These are phyloP conservation scores for Sebastes reedi DNA, from an alignment of 2,797 vertebrate species.

Conservation along the genomic window DNA sequence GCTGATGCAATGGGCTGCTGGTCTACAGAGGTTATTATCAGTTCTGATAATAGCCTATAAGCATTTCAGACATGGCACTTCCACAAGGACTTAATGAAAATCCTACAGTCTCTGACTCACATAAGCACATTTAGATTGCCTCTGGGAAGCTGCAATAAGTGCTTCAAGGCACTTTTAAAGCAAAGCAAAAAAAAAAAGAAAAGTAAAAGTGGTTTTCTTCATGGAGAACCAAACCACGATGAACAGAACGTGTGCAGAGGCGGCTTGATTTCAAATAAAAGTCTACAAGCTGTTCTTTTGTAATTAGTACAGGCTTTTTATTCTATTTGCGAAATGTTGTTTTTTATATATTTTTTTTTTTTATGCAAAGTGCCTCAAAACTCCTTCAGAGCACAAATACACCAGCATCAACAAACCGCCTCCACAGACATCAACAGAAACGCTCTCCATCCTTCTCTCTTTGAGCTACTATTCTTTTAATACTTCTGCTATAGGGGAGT, in stretches of 20 bases:
- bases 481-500: slow-evolving; percentile 1
- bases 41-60: not conserved
- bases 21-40: not conserved
- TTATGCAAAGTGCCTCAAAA: not conserved
- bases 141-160: slow-evolving; percentile 12
- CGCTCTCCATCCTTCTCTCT: not conserved
- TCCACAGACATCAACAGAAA: slow-evolving; percentile 12
- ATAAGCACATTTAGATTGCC: slow-evolving; percentile 3
- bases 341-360: not conserved
- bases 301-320: not conserved
- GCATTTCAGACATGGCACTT: slow-evolving; percentile 2
- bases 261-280: not conserved
- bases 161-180: not conserved
- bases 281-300: not conserved
- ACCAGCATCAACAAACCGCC: slow-evolving; percentile 6
- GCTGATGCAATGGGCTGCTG: not conserved
- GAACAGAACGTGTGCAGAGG: not conserved
- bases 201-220: not conserved
- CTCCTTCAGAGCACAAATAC: not conserved
- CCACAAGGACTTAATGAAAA: slow-evolving; percentile 11
- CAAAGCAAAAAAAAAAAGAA: not conserved
- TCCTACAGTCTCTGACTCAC: slow-evolving; percentile 3
- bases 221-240: not conserved
- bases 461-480: not conserved
- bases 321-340: not conserved